Evolutionary conservation across 2,888 invertebrate genomes (phyloP).

Genomic region (Polyploca ridens): DNA sequence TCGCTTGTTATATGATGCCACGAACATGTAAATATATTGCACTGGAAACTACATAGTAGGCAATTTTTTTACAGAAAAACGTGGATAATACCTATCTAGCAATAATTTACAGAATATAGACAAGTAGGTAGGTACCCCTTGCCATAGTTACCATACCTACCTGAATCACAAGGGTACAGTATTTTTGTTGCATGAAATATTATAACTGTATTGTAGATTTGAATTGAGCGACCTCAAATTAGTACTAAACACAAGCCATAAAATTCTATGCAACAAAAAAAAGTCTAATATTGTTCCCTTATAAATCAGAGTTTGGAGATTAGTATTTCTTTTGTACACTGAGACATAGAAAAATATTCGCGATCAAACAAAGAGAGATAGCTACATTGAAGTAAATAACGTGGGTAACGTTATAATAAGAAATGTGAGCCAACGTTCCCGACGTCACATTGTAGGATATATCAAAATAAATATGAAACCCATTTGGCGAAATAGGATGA

Average conservation of each 20-base stretch:
- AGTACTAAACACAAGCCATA: too few species aligned
- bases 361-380: neutral
- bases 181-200: too few species aligned
- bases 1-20: neutral
- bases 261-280: too few species aligned
- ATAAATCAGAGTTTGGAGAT: too few species aligned
- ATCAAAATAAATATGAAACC: neutral
- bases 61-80: neutral
- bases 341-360: neutral
- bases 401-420: neutral
- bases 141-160: neutral
- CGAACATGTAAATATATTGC: neutral
- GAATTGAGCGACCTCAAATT: too few species aligned
- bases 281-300: too few species aligned
- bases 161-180: too few species aligned
- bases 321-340: neutral
- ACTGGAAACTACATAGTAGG: neutral
- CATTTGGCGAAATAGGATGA: neutral
- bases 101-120: neutral
- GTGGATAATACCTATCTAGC: neutral
- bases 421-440: neutral
- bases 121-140: neutral
- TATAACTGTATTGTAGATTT: too few species aligned
- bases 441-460: neutral
- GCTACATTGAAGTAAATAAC: neutral